These are phyloP conservation scores for Saccostrea echinata DNA, from an alignment of 1,140 invertebrate genomes.

Conservation along the genomic window DNA sequence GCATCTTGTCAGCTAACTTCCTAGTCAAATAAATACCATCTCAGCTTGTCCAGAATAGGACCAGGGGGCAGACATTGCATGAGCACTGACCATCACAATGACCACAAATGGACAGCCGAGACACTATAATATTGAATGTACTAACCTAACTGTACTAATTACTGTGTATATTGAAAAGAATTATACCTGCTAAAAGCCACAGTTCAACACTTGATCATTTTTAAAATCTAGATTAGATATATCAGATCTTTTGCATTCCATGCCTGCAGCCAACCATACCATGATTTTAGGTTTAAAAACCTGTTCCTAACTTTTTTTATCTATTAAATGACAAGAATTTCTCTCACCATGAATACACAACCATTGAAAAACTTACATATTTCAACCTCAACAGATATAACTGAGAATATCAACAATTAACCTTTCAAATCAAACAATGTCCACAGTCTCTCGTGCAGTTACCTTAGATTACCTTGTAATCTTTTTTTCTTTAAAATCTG, in stretches of 20 bases:
- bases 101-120: neutral
- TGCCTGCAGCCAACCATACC: neutral
- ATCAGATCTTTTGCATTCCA: constrained; percentile 12
- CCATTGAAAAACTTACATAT: neutral
- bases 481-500: too few species aligned
- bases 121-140: neutral
- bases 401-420: neutral
- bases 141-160: neutral
- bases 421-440: neutral
- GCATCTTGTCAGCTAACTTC: neutral
- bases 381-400: neutral
- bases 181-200: neutral
- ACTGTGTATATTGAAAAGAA: neutral
- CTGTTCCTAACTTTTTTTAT: neutral
- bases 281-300: neutral
- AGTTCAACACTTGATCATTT: neutral
- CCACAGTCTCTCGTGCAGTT: neutral
- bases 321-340: neutral
- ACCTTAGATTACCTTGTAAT: neutral
- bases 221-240: neutral
- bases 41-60: neutral
- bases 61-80: neutral
- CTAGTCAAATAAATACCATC: neutral
- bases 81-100: too few species aligned
- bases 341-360: neutral